Percentiles rank a stretch among this genome's conserved stretches.
Evolutionary conservation across 2,888 invertebrate species (phyloP).

Genomic region (Mythimna loreyi): DNA sequence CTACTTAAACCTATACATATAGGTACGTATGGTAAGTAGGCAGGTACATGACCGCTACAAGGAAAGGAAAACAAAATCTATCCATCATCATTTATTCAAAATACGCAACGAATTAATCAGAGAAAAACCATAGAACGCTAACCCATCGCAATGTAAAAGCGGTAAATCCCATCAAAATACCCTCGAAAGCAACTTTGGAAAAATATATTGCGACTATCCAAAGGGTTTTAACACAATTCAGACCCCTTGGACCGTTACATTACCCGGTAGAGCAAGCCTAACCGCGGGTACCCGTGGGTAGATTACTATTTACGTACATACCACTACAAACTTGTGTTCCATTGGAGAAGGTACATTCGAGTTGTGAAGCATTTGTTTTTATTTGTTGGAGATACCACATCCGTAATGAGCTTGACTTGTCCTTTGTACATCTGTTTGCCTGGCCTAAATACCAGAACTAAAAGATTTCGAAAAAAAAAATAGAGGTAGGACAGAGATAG

Average conservation of each 20-base stretch:
- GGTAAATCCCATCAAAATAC: constrained; percentile 56
- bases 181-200: constrained; percentile 51
- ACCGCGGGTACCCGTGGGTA: constrained; percentile 42
- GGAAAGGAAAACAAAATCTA: neutral
- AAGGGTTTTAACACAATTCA: constrained; percentile 67
- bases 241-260: constrained; percentile 59
- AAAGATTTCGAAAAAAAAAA: no score
- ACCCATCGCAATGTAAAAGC: constrained; percentile 29
- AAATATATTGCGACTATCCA: constrained; percentile 64
- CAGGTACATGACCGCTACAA: no score
- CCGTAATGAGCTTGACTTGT: neutral
- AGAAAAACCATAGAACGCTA: constrained; percentile 20
- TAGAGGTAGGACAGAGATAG: no score
- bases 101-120: constrained; percentile 18
- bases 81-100: constrained; percentile 10
- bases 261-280: constrained; percentile 56
- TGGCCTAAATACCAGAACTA: no score
- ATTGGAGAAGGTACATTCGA: constrained; percentile 31
- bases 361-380: constrained; percentile 13
- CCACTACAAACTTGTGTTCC: constrained; percentile 29
- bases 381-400: neutral
- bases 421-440: neutral
- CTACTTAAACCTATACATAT: no score
- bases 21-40: no score
- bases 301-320: constrained; percentile 57